These are phyloP conservation scores for Leucania comma DNA, from an alignment of 2,888 invertebrate genomes.

Conservation along the genomic window DNA sequence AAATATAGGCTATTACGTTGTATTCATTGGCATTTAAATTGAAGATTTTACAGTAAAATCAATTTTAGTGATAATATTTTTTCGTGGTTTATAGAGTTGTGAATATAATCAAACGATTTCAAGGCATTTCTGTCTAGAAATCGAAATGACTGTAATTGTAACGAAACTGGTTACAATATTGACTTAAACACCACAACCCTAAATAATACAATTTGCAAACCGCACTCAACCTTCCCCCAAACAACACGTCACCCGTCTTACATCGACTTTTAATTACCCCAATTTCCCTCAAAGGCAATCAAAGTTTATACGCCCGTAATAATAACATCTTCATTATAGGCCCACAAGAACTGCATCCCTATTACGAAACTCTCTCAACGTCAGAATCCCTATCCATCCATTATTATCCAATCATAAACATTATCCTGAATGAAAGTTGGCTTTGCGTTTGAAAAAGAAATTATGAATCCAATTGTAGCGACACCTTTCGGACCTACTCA, in stretches of 20 bases:
- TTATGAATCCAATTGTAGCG: no score
- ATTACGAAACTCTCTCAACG: slow-evolving; percentile 8
- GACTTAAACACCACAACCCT: slow-evolving; percentile 2
- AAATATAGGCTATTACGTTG: no score
- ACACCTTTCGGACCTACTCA: no score
- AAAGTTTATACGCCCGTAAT: slow-evolving; percentile 56
- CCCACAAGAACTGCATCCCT: slow-evolving; percentile 10
- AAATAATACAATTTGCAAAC: slow-evolving; percentile 38
- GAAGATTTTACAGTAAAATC: no score
- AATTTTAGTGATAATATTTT: neutral
- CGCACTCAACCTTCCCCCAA: slow-evolving; percentile 8
- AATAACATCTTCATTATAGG: slow-evolving; percentile 63
- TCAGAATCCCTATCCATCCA: neutral
- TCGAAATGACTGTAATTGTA: neutral
- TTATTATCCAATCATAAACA: no score
- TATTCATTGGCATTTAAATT: no score
- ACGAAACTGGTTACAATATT: neutral
- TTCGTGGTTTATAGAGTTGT: no score
- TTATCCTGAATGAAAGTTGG: no score
- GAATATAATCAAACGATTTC: no score
- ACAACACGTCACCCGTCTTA: slow-evolving; percentile 49
- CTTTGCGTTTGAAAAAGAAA: no score
- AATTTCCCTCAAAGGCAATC: slow-evolving; percentile 60
- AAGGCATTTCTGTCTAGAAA: neutral
- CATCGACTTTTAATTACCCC: slow-evolving; percentile 60